A percentile compares a stretch with the other conserved stretches of the same genome.
These are phyloP conservation scores for Shinisaurus crocodilurus DNA, from an alignment of 2,113 vertebrate species.

Conservation along the genomic window DNA sequence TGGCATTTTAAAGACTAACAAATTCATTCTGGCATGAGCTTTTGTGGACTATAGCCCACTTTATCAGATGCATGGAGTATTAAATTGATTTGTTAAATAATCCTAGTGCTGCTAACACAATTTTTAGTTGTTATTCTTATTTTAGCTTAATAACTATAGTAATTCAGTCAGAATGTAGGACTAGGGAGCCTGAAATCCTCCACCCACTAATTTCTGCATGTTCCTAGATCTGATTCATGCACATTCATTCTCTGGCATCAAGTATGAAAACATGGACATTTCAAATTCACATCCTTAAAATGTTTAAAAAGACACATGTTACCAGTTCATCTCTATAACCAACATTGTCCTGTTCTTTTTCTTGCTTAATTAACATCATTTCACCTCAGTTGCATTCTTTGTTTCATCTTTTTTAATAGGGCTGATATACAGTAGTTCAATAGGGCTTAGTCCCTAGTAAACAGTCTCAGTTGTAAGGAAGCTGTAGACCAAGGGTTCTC, in stretches of 20 bases:
- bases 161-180: neutral
- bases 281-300: constrained; percentile 1
- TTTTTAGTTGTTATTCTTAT: neutral
- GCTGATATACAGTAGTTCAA: constrained; percentile 26
- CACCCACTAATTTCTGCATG: neutral
- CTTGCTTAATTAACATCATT: constrained; percentile 21
- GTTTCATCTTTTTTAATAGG: constrained; percentile 52
- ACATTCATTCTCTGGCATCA: neutral
- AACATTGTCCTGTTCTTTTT: constrained; percentile 1
- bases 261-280: neutral
- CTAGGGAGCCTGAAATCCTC: neutral
- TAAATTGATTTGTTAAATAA: neutral
- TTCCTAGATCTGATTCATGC: neutral
- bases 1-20: too few species aligned
- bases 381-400: constrained; percentile 43
- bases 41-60: too few species aligned
- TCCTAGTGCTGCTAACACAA: neutral
- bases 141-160: neutral
- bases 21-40: too few species aligned
- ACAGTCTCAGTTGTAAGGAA: constrained; percentile 28
- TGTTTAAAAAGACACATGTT: neutral
- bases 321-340: neutral
- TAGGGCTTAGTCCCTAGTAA: neutral
- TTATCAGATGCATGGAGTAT: too few species aligned
- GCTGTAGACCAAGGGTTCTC: too few species aligned